Conservation (phyloP, 2,797 vertebrate species). For the Coccyzus lansbergi region DNA sequence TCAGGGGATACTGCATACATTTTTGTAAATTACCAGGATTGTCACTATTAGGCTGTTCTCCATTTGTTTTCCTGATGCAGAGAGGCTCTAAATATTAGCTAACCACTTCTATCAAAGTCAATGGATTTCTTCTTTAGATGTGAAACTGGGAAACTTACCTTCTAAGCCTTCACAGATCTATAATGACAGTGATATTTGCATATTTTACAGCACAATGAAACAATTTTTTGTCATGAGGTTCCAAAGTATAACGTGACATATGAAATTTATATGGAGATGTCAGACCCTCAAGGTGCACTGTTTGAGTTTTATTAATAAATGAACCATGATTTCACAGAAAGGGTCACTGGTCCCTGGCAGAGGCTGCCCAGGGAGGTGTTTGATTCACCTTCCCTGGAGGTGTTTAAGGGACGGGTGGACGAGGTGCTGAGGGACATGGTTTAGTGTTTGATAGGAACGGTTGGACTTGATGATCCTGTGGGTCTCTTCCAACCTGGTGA, state of each 20-base stretch:
- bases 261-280: not conserved
- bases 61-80: not conserved
- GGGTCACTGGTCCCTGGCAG: no score
- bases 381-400: no score
- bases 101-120: not conserved
- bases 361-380: no score
- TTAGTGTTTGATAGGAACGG: no score
- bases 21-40: not conserved
- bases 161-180: not conserved
- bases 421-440: no score
- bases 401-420: no score
- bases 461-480: no score
- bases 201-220: not conserved
- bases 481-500: no score
- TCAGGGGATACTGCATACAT: not conserved
- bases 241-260: not conserved
- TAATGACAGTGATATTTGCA: not conserved
- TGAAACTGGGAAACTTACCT: not conserved
- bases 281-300: not conserved
- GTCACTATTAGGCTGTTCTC: not conserved
- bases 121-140: not conserved
- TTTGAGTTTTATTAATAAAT: slow-evolving; percentile 3
- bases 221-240: not conserved
- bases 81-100: not conserved
- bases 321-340: not conserved